Conservation (phyloP, 64 coral and sea anemone species). For the Anthopleura sola region DNA sequence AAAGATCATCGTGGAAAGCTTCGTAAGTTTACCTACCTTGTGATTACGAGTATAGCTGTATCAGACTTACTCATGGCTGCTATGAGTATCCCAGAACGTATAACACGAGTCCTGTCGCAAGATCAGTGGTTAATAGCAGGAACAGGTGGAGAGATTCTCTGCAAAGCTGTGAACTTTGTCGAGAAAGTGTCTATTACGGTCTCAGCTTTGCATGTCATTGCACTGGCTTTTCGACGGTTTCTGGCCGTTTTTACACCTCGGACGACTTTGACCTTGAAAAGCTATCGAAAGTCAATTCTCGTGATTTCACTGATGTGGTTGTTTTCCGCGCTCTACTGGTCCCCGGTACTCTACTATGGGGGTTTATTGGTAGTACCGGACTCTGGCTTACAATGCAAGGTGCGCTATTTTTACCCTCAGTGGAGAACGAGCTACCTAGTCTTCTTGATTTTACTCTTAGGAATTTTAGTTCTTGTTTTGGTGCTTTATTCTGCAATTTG, state of each 20-base stretch:
- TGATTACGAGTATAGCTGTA: conserved; percentile 46
- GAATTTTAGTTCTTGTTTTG: conserved; percentile 22
- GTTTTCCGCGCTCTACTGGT: conserved; percentile 17
- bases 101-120: conserved; percentile 20
- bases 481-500: conserved; percentile 28
- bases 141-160: conserved; percentile 4
- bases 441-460: conserved; percentile 31
- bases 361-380: conserved; percentile 9
- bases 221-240: conserved; percentile 41
- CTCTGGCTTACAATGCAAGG: conserved; percentile 17
- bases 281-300: not conserved
- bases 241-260: conserved; percentile 17
- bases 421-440: conserved; percentile 38
- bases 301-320: conserved; percentile 35
- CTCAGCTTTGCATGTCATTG: conserved; percentile 16
- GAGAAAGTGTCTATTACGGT: conserved; percentile 50
- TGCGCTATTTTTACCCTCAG: conserved; percentile 38
- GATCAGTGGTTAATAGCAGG: conserved; percentile 41
- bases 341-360: conserved; percentile 40
- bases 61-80: conserved; percentile 37
- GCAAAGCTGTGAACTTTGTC: conserved; percentile 45
- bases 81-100: conserved; percentile 38
- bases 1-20: conserved; percentile 30
- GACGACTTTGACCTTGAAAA: conserved; percentile 6
- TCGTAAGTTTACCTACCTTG: conserved; percentile 34